phyloP scores from a whole-genome alignment of 2,888 invertebrate species.

The Eupithecia exiguata region DNA sequence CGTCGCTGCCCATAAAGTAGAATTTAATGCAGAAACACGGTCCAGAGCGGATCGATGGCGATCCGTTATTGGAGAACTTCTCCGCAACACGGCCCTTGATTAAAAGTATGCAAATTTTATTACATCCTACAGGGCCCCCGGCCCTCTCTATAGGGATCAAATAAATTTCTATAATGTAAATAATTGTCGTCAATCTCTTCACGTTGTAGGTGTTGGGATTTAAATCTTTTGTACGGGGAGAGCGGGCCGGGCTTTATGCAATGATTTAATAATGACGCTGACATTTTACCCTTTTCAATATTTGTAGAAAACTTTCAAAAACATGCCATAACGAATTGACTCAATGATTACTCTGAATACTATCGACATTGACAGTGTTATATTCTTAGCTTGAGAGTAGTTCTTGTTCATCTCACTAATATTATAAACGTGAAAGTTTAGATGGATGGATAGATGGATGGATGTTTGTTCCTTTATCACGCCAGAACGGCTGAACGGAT shows the following conservation, averaged over 20 bases:
- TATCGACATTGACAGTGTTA: background rate
- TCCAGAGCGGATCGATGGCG: slow-evolving; percentile 76
- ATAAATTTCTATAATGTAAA: slow-evolving; percentile 56
- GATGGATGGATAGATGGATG: too few species aligned
- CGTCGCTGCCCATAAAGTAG: slow-evolving; percentile 33
- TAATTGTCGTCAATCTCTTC: slow-evolving; percentile 50
- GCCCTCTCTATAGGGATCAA: slow-evolving; percentile 57
- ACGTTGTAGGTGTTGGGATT: slow-evolving; percentile 40
- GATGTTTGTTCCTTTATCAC: too few species aligned
- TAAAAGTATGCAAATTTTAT: slow-evolving; percentile 86
- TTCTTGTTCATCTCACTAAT: background rate
- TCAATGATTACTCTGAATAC: background rate
- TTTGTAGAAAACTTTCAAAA: background rate
- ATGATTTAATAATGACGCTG: slow-evolving; percentile 21
- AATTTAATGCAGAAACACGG: slow-evolving; percentile 72
- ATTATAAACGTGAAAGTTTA: too few species aligned
- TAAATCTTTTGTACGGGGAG: slow-evolving; percentile 36
- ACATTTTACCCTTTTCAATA: background rate
- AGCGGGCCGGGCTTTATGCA: slow-evolving; percentile 21
- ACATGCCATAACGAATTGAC: background rate
- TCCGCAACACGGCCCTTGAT: slow-evolving; percentile 84
- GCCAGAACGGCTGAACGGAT: too few species aligned
- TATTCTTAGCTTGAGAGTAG: background rate
- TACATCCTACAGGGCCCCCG: slow-evolving; percentile 73
- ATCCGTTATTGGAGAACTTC: slow-evolving; percentile 84